These are phyloP conservation scores for Protomyctophum bolini DNA, from an alignment of 2,113 vertebrate genomes.

Conservation along the genomic window DNA sequence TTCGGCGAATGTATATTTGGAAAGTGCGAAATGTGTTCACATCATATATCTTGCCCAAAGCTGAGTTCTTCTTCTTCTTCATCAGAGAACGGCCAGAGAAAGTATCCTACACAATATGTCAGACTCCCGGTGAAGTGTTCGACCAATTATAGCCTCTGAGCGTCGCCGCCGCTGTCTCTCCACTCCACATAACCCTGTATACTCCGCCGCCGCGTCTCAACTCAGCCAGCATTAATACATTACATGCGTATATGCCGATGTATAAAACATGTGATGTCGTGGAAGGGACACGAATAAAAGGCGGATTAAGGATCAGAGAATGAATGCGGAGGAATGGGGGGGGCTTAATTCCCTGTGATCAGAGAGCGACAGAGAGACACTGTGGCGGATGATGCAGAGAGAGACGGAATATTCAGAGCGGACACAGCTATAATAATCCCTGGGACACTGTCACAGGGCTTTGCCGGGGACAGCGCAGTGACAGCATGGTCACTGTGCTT, in stretches of 20 bases:
- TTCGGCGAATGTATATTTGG: too few relatives aligned
- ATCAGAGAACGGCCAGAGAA: constrained; percentile 55
- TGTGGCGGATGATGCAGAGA: neutral
- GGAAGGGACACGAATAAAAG: constrained; percentile 30
- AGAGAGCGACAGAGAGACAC: constrained; percentile 3
- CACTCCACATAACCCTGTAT: constrained; percentile 31
- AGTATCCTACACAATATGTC: constrained; percentile 65
- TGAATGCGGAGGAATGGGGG: neutral
- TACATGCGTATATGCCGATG: constrained; percentile 47
- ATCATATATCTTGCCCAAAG: too few relatives aligned
- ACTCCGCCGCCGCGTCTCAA: constrained; percentile 41
- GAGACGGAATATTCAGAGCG: constrained; percentile 33
- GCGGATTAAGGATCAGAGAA: constrained; percentile 22
- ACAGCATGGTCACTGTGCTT: constrained; percentile 10
- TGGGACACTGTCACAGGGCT: constrained; percentile 17
- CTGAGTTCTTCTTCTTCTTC: neutral
- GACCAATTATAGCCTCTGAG: constrained; percentile 69
- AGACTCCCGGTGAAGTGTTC: constrained; percentile 42
- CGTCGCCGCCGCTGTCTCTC: constrained; percentile 60
- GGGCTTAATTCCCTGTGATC: constrained; percentile 35
- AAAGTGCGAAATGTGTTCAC: too few relatives aligned
- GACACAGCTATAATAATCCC: constrained; percentile 35
- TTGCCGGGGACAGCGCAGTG: constrained; percentile 7
- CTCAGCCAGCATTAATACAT: constrained; percentile 37
- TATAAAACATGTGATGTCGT: constrained; percentile 41